Conservation (phyloP, 2,888 invertebrate genomes). For the Lobophora halterata region DNA sequence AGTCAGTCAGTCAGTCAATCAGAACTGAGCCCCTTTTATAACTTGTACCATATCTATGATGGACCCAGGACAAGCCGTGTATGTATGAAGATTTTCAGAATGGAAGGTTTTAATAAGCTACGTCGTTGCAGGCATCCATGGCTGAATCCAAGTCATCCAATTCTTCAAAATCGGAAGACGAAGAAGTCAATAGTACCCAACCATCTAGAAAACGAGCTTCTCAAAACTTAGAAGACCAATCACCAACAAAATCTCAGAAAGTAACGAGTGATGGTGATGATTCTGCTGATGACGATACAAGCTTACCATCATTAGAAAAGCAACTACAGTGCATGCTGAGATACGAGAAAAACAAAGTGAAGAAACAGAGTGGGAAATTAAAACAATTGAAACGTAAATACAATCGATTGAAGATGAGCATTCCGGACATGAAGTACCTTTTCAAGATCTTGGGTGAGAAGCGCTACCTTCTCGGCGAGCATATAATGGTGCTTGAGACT, state of each 20-base stretch:
- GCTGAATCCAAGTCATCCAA: slow-evolving; percentile 3
- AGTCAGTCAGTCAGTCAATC: no score
- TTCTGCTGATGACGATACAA: slow-evolving; percentile 1
- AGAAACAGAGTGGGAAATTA: slow-evolving; percentile 6
- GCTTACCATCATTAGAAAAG: slow-evolving; percentile 3
- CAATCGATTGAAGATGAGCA: slow-evolving; percentile 9
- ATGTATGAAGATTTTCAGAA: no score
- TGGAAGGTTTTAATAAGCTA: no score
- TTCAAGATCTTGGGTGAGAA: slow-evolving; percentile 7
- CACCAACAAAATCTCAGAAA: slow-evolving; percentile 1
- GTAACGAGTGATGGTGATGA: neutral
- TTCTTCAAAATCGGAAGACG: neutral
- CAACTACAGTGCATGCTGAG: slow-evolving; percentile 9
- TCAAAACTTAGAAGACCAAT: neutral
- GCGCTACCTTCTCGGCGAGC: slow-evolving; percentile 1
- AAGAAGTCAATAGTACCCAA: slow-evolving; percentile 4
- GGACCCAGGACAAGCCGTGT: no score
- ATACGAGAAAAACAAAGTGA: slow-evolving; percentile 8
- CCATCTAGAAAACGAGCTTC: slow-evolving; percentile 9
- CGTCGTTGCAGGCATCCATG: slow-evolving; percentile 6
- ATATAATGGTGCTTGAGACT: slow-evolving; percentile 2
- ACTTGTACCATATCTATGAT: no score
- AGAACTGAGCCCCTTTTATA: no score
- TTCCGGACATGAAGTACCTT: slow-evolving; percentile 8
- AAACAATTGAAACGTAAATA: slow-evolving; percentile 10